phyloP scores from a whole-genome alignment of 2,113 vertebrate genomes.

The Otus sunia region DNA sequence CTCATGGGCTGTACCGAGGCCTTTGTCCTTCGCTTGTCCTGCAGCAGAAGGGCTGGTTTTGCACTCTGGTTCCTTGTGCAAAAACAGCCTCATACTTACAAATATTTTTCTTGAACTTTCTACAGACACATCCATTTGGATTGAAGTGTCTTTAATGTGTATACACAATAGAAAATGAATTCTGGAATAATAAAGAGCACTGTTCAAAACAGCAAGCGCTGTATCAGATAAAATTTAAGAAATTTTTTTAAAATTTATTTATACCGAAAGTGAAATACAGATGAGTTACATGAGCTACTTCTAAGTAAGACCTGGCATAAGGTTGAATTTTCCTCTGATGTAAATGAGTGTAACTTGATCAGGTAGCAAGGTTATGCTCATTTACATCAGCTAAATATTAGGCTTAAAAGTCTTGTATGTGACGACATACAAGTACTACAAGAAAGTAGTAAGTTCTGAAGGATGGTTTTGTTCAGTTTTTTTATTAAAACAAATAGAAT shows the following conservation, averaged over 20 bases:
- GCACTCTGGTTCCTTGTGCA: not conserved
- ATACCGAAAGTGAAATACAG: not conserved
- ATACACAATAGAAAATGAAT: not conserved
- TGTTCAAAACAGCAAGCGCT: not conserved
- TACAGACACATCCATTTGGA: not conserved
- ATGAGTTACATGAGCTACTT: not conserved
- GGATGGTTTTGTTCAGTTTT: not conserved
- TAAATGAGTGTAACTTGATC: not conserved
- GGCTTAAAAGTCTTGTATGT: not conserved
- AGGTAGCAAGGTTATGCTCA: not conserved
- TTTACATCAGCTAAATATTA: not conserved
- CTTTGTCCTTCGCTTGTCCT: not conserved
- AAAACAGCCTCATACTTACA: not conserved
- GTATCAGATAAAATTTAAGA: not conserved
- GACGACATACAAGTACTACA: not conserved
- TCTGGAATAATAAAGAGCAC: not conserved
- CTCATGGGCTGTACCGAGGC: fast-evolving
- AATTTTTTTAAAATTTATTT: not conserved
- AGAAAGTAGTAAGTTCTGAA: not conserved
- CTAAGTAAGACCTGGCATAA: not conserved
- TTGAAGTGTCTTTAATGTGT: not conserved
- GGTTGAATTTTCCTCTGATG: conserved; percentile 4
- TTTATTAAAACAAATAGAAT: not conserved
- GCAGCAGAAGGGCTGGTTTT: not conserved
- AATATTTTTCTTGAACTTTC: not conserved